Base-by-base conservation (phyloP, 1,140 invertebrate species). In the Hypsibius dujardini region DNA sequence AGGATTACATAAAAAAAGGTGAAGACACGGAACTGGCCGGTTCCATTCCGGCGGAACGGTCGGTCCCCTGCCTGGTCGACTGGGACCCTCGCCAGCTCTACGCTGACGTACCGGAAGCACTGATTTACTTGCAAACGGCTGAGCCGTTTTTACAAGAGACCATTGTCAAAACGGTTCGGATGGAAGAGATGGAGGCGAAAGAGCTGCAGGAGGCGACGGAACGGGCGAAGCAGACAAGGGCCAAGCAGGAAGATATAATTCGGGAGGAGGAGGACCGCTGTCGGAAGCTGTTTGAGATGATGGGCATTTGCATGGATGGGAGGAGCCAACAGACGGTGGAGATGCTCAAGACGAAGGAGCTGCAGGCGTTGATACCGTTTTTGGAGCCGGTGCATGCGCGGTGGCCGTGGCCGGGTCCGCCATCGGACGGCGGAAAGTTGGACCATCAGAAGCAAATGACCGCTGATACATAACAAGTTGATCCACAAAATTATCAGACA, bases 241-340 rank as follows among this genome's bases (percentile, higher is more conserved):
- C 12, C 12, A 12, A 42, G 42, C 12, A 12, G 12, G 62, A 67
- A 12, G 12, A 45, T 15, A 12, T 42, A 42, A 42, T 67, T 3
- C 12, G 42, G 42, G 62, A 67, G 12, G 62, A 67, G 45, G 62
- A 67, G 42, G 62, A 67, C 12, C 12, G 42, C 3, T 42, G 12
- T 12, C 12, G 62, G 62, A 67, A 67, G 62, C 7, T 67, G 62
- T 67, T 67, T 42, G 62, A 67, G 42, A 67, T 67, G 62, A 67
- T 67, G 62, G 62, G 62, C 3, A 67, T 67, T 7, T 67, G 12
- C 12, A 67, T 42, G 12, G 62, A 67, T 15, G 62, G 62, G 45
- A 12, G 62, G 3, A 67, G 62, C 45, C 62, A 12, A 42, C 12
- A 67, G 12, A 67, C 62, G 0, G 0, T 67, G 42, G 62, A 67